Evolutionary conservation across 1,140 invertebrate genomes (phyloP), one percentile per base, ranked within the genome.

Genomic region (Papilio aristodemus): DNA sequence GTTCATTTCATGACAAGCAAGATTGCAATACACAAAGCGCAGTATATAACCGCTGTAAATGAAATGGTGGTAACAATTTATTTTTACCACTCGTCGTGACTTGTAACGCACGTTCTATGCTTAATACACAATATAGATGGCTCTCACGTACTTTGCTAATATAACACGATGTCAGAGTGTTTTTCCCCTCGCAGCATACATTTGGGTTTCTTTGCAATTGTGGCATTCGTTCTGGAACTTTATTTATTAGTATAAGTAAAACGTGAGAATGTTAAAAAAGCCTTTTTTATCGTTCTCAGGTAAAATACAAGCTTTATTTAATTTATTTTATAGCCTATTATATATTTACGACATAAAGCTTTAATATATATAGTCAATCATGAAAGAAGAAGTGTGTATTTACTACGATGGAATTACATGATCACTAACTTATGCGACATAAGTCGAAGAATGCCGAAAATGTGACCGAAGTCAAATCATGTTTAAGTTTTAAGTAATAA

Each of bases 41-140:
- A 22, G 17, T 39, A 62, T 11, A 37, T 39, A 37, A 38, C 19
- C 41, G 3, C 63, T 32, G 39, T 67, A 69, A 69, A 69, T 67
- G 68, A 69, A 67, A 67, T 68, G 27, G 57, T 27, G 57, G 68
- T 60, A 72, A 72, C 72, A 62, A 76, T 74, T 73, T 70, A 71
- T 74, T 76, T 76, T 69, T 70, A 71, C 72, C 74, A 71, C 72
- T 77, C 72, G 59, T 68, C 60, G 71, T 77, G 68, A 74, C 70
- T 69, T 77, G 72, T 73, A 71, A 67, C 73, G 74, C 74, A 72
- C 68, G 70, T 74, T 27, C 60, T 43, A 22, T 68, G 22, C 73
- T 72, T 80, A 83, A 81, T 83, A 79, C 77, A 73, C 83, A 76
- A 80, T 80, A 83, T 77, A 75, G 77, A 87, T 85, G 81, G 74